Evolutionary conservation across 2,797 vertebrate genomes (phyloP).

Genomic region (Odontamblyopus lacepedii): DNA sequence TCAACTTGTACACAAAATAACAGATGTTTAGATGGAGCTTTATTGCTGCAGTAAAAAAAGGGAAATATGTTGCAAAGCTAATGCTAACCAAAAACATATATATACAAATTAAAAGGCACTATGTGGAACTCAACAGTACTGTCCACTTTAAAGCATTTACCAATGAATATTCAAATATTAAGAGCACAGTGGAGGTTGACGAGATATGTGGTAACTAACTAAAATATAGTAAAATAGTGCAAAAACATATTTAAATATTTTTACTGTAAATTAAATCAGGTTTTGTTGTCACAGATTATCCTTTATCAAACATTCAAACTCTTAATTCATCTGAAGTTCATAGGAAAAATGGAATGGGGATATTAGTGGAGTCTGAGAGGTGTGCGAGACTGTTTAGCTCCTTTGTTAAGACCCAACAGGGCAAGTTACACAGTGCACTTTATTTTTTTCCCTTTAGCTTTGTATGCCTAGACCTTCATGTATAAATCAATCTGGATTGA

Average conservation of each 20-base stretch:
- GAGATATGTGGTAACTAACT: background rate
- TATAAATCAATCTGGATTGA: slow-evolving; percentile 1
- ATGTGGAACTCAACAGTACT: background rate
- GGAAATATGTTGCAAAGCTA: background rate
- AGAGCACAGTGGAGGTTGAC: background rate
- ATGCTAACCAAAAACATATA: background rate
- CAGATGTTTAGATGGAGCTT: background rate
- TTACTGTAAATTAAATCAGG: background rate
- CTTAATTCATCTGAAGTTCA: background rate
- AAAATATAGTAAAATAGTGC: background rate
- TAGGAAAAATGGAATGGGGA: background rate
- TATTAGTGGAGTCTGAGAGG: background rate
- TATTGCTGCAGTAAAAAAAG: background rate
- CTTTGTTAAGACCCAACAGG: background rate
- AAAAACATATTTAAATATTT: background rate
- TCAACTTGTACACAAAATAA: background rate
- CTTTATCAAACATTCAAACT: background rate
- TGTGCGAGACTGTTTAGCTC: background rate
- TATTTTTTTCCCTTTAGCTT: background rate
- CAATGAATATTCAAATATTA: background rate
- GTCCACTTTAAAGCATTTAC: background rate
- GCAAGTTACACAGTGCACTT: background rate
- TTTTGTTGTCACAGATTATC: background rate
- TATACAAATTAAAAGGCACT: no score
- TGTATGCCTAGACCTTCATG: background rate